Percentiles rank a stretch among this genome's conserved stretches.
phyloP scores from a whole-genome alignment of 2,888 invertebrate species.

The Drosophila bunnanda region DNA sequence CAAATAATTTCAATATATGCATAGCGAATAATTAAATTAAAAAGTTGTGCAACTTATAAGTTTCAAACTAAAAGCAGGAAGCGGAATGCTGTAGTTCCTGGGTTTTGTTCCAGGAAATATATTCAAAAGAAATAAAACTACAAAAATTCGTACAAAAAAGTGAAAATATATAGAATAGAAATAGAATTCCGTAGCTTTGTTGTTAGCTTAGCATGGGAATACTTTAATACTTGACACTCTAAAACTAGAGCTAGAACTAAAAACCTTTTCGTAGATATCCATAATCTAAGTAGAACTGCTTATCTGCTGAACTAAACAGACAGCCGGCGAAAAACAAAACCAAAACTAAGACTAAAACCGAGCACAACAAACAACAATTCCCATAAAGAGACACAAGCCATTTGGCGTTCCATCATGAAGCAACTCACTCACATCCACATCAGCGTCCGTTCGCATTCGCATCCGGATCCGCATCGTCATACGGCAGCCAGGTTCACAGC shows the following conservation, averaged over 20 bases:
- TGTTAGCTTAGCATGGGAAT: not conserved
- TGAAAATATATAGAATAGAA: no score
- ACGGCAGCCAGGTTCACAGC: slow-evolving; percentile 13
- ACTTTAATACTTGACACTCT: not conserved
- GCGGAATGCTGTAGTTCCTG: not conserved
- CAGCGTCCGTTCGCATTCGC: slow-evolving; percentile 5
- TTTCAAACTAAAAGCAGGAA: no score
- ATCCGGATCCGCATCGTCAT: slow-evolving; percentile 22
- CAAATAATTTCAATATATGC: slow-evolving; percentile 78
- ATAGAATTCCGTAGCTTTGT: not conserved
- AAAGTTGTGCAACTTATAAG: slow-evolving; percentile 56
- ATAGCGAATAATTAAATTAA: slow-evolving; percentile 76
- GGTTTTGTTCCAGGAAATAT: no score
- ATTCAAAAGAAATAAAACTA: no score
- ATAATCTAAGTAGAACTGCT: slow-evolving; percentile 58
- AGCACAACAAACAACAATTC: slow-evolving; percentile 78
- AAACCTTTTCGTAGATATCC: slow-evolving; percentile 20
- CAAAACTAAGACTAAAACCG: slow-evolving; percentile 56
- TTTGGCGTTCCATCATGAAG: slow-evolving; percentile 77
- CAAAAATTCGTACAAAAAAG: no score
- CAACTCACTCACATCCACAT: slow-evolving; percentile 44
- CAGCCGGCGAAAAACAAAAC: slow-evolving; percentile 57
- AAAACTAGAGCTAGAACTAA: not conserved
- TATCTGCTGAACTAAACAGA: slow-evolving; percentile 74
- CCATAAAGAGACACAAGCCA: slow-evolving; percentile 80